Evolutionary conservation across 1,140 invertebrate species (phyloP).

Genomic region (Diuraphis noxia): DNA sequence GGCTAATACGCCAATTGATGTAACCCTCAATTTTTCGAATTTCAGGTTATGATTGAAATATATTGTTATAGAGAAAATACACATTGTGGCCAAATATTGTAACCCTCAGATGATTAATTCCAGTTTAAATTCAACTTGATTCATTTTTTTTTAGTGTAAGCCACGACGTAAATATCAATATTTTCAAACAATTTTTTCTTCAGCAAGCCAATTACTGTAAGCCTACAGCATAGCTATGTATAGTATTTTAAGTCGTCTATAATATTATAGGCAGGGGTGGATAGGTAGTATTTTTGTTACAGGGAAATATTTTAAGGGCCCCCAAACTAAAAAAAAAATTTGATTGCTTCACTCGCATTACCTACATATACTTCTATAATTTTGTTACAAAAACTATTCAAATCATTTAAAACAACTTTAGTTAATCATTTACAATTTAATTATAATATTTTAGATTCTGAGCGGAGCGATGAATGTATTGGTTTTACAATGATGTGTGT

Average conservation of each 20-base stretch:
- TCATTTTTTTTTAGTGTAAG: not conserved
- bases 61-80: not conserved
- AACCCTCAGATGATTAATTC: not conserved
- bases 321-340: too few relatives aligned
- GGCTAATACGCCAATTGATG: not conserved
- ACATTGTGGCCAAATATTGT: conserved; percentile 9
- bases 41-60: not conserved
- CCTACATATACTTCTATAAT: too few relatives aligned
- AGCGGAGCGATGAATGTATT: too few relatives aligned
- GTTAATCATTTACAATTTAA: too few relatives aligned
- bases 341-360: too few relatives aligned
- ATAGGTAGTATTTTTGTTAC: not conserved
- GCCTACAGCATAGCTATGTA: not conserved
- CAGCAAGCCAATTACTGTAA: conserved; percentile 7
- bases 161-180: not conserved
- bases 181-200: not conserved
- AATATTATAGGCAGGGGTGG: not conserved
- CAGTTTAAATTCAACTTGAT: not conserved
- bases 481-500: too few relatives aligned
- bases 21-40: not conserved
- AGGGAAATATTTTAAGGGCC: not conserved
- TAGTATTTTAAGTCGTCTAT: not conserved
- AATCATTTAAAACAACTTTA: too few relatives aligned
- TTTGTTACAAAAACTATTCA: not conserved
- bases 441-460: not conserved